Conservation (phyloP, 2,888 invertebrate genomes). For the Acleris cristana region DNA sequence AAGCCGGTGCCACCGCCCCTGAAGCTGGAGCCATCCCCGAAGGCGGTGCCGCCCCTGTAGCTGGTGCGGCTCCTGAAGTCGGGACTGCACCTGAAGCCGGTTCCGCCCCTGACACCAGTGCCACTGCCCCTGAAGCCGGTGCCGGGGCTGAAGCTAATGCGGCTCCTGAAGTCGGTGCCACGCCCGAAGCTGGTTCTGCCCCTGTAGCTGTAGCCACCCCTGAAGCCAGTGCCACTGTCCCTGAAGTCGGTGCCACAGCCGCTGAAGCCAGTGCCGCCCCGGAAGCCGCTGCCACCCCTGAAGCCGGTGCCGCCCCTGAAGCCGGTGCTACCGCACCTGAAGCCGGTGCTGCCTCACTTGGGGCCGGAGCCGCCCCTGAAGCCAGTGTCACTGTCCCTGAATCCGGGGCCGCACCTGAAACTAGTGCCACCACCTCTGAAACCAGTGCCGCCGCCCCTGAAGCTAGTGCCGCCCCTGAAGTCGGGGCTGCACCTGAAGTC, state of each 20-base stretch:
- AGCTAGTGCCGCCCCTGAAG: background rate
- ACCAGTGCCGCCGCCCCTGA: background rate
- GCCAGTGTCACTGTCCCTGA: background rate
- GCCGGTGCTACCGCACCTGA: background rate
- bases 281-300: background rate
- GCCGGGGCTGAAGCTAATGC: background rate
- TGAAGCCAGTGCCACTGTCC: constrained; percentile 38
- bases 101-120: background rate
- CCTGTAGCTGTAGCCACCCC: constrained; percentile 3
- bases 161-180: no score
- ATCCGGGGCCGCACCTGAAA: background rate
- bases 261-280: background rate
- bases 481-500: background rate
- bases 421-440: background rate
- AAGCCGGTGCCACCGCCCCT: background rate
- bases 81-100: constrained; percentile 13
- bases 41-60: background rate
- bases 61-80: background rate
- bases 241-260: background rate
- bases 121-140: background rate
- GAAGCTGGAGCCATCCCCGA: background rate
- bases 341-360: background rate
- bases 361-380: background rate
- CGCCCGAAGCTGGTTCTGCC: background rate
- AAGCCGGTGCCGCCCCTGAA: background rate